Conservation (phyloP, 2,113 vertebrate species). For the Pomatostomus ruficeps region DNA sequence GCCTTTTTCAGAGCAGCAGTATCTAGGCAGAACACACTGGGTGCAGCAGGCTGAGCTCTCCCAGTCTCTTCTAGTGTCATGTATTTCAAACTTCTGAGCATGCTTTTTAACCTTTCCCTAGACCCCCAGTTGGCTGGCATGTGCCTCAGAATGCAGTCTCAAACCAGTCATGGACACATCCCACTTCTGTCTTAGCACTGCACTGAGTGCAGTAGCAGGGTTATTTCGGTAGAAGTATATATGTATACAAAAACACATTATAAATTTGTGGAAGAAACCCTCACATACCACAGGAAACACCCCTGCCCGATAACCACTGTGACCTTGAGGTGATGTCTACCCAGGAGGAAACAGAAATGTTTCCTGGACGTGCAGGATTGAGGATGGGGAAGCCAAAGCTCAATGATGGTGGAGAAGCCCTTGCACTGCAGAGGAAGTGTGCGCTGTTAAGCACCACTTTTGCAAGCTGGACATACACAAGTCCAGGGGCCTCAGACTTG, state of each 20-base stretch:
- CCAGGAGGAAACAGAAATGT: background rate
- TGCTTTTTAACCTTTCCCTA: background rate
- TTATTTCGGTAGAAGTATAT: background rate
- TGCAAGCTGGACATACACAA: background rate
- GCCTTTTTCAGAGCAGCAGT: background rate
- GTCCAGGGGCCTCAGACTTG: background rate
- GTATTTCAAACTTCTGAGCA: background rate
- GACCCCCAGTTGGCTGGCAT: background rate
- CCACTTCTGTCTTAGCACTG: background rate
- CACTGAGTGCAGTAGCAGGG: background rate
- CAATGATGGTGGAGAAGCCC: background rate
- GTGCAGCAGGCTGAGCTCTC: background rate
- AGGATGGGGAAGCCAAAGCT: background rate
- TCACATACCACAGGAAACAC: background rate
- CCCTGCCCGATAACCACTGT: background rate
- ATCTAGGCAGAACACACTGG: background rate
- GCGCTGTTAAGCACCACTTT: background rate
- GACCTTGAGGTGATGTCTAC: background rate
- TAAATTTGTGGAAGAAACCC: background rate
- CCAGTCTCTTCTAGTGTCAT: rapidly evolving
- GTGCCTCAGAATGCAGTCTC: background rate
- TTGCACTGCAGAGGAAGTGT: background rate
- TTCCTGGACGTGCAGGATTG: background rate
- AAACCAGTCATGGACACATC: background rate
- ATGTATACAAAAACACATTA: background rate